Evolutionary conservation across 2,113 vertebrate genomes (phyloP), one percentile per base, ranked within the genome.

Genomic region (Cathartes aura): DNA sequence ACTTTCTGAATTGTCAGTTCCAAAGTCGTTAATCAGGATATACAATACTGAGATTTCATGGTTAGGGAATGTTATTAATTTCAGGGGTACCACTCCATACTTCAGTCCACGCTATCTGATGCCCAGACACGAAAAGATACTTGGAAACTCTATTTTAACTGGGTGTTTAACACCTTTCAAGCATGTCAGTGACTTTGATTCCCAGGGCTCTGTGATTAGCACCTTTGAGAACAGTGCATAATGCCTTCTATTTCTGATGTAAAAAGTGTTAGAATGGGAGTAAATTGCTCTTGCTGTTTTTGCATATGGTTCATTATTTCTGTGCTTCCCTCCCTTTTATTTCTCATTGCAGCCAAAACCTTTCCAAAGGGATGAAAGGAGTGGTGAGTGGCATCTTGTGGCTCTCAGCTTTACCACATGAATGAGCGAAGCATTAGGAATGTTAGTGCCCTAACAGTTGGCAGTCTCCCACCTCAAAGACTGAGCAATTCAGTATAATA

Each of bases 221-320:
- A 91, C 93, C 93, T 95, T 95, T 93, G 87, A 87, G 55, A 95
- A 43, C 12, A 82, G 73, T 9, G 2, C 91, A 94, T 82, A 91
- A 87, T 91, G 52, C 82, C 84, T 91, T 89, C 80, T 89, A 72
- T 94, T 94, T 73, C 75, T 86, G 74, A 50, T 59, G 71, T 70
- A 38, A 71, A 47, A 76, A 45, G 53, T 11, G 42, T 42, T 76
- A 62, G 30, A 95, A 95, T 72, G 84, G 89, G 26, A 94, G 67
- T 17, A 90, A 90, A 96, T 96, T 88, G 82, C 90, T 88, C 96
- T 93, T 8, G 74, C 81, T 86, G 76, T 0, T 94, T 97, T 94
- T 96, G 93, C 89, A 90, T 90, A 18, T 74, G 67, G 48, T 48
- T 95, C 58, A 36, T 94, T 91, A 93, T 95, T 76, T 20, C 73